phyloP scores from a whole-genome alignment of 2,113 vertebrate genomes.

The Tauraco erythrolophus region DNA sequence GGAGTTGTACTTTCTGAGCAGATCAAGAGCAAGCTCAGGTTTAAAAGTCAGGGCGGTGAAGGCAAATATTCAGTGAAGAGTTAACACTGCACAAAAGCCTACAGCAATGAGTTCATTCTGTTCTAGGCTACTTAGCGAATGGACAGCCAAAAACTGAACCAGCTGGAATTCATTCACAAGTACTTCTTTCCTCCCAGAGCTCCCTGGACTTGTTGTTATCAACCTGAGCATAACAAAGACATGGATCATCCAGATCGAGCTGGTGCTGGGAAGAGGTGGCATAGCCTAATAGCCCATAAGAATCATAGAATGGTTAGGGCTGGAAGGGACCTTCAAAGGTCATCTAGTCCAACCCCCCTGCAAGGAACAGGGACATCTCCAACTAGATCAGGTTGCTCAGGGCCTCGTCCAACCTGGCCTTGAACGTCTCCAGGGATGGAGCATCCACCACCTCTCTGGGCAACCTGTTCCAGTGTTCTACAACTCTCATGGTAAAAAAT shows the following conservation, averaged over 20 bases:
- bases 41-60: background rate
- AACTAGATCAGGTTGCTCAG: no score
- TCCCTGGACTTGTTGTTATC: background rate
- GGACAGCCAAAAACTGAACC: background rate
- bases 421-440: no score
- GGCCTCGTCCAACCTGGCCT: no score
- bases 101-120: conserved; percentile 22
- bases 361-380: no score
- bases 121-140: background rate
- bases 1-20: background rate
- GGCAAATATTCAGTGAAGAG: background rate
- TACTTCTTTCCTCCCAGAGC: background rate
- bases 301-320: no score
- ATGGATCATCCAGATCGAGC: background rate
- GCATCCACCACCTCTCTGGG: no score
- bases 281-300: background rate
- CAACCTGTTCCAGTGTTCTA: no score
- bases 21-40: background rate
- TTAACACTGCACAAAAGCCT: background rate
- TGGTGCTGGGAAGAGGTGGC: background rate
- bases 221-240: background rate
- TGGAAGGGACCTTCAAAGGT: no score
- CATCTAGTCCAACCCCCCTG: no score
- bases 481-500: no score
- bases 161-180: conserved; percentile 12